A percentile compares a stretch with the other conserved stretches of the same genome.
These are phyloP conservation scores for Aculops lycopersici DNA, from an alignment of 1,140 invertebrate species.

Conservation along the genomic window DNA sequence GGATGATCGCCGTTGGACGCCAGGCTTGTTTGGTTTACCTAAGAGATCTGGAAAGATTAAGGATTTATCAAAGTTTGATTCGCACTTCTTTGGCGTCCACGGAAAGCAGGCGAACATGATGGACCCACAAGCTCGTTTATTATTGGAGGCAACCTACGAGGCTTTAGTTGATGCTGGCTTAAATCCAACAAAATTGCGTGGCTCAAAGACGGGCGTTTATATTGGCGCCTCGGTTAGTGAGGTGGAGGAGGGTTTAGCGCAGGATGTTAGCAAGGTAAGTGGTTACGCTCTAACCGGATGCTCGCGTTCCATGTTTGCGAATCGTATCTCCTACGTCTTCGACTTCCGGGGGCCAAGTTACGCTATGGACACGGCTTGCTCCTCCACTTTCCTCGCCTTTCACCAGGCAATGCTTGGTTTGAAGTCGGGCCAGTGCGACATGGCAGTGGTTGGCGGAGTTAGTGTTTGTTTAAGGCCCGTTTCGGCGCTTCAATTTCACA, in stretches of 20 bases:
- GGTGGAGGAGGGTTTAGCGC: conserved; percentile 40
- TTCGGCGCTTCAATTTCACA: conserved; percentile 63
- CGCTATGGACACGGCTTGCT: conserved; percentile 75
- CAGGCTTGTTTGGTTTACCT: conserved; percentile 36
- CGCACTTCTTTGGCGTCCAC: conserved; percentile 69
- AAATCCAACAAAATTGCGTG: conserved; percentile 15
- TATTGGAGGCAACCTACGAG: conserved; percentile 75
- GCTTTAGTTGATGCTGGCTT: conserved; percentile 63
- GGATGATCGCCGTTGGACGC: conserved; percentile 10
- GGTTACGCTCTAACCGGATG: conserved; percentile 77
- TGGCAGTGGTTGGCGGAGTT: conserved; percentile 58
- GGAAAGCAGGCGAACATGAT: conserved; percentile 63
- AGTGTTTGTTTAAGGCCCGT: conserved; percentile 56
- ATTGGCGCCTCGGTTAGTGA: conserved; percentile 57
- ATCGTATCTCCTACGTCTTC: conserved; percentile 74
- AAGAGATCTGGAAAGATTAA: conserved; percentile 57
- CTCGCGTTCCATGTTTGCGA: conserved; percentile 72
- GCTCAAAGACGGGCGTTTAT: conserved; percentile 53
- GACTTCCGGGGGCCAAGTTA: conserved; percentile 65
- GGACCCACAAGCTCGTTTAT: conserved; percentile 67
- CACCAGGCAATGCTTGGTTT: conserved; percentile 54
- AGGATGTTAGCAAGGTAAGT: conserved; percentile 22
- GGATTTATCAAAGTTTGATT: conserved; percentile 45
- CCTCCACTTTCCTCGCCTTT: conserved; percentile 55
- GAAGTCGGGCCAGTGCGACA: conserved; percentile 47